Base-by-base conservation (phyloP, 1,140 invertebrate species). In the Drosophila seguyi region DNA sequence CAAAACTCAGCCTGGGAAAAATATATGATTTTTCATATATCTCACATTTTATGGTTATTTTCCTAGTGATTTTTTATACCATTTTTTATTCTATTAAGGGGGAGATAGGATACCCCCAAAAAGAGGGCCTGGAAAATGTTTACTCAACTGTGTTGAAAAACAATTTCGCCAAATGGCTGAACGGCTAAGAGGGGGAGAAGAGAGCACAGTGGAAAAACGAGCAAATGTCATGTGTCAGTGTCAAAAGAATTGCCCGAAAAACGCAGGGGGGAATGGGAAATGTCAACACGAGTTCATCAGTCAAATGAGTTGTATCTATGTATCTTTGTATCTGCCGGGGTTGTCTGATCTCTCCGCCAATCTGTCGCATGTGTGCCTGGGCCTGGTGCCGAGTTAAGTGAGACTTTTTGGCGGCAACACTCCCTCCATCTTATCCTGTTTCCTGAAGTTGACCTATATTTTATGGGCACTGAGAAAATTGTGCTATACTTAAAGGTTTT, bases 201-300 rank as follows among this genome's bases (percentile, higher is more conserved):
- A 29, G 42, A 41, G 34, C 39, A 27, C 38, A 39, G 57, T 55
- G 52, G 45, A 63, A 69, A 58, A 38, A 38, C 38, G 56, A 60
- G 55, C 85, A 90, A 90, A 90, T 90, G 85, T 90, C 85, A 90
- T 90, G 81, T 90, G 85, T 90, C 85, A 90, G 84, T 90, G 85
- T 88, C 84, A 88, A 88, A 88, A 88, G 57, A 63, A 55, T 75
- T 50, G 50, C 47, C n/a, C 36, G 39, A 36, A 25, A 45, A 25
- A 25, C 53, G 58, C 34, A 11, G n/a, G 36, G 48, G 63, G 82
- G 31, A 57, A 42, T n/a, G 63, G 83, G 75, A 85, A 81, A 85
- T 90, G 85, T 90, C 85, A 90, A 90, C 85, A 90, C 81, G 81
- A 78, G 85, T 90, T 90, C 85, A 90, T 90, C 85, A 90, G 85